A percentile compares a stretch with the other conserved stretches of the same genome.
phyloP scores from a whole-genome alignment of 23 tunicate genomes.

The Oikopleura albicans region DNA sequence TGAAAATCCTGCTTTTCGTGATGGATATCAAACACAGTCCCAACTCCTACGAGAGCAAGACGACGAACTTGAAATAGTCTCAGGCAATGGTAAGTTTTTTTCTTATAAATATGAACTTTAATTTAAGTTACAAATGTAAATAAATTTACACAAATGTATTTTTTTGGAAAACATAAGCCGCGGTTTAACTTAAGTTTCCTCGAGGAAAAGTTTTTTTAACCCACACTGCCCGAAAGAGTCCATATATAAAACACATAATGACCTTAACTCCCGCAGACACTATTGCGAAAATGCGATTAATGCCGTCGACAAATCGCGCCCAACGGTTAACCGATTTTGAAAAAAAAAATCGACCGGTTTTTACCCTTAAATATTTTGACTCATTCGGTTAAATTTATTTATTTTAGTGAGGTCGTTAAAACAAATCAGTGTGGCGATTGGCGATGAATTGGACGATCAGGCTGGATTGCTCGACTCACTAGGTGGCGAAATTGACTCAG shows the following conservation, averaged over 20 bases:
- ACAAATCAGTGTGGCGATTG: conserved; percentile 33
- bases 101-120: neutral
- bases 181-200: neutral
- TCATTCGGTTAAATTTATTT: too few relatives aligned
- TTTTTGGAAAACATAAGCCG: too few relatives aligned
- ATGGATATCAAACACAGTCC: neutral
- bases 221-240: neutral
- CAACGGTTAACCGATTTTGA: too few relatives aligned
- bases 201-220: neutral
- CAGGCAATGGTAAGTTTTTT: neutral
- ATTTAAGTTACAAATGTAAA: too few relatives aligned
- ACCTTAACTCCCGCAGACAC: too few relatives aligned
- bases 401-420: neutral
- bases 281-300: too few relatives aligned
- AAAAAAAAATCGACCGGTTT: too few relatives aligned
- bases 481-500: conserved; percentile 60
- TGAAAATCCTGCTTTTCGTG: neutral
- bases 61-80: neutral
- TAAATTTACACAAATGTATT: too few relatives aligned
- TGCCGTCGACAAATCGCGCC: too few relatives aligned
- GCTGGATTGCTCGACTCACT: conserved; percentile 41
- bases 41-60: neutral
- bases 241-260: too few relatives aligned
- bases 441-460: conserved; percentile 71
- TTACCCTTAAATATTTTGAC: too few relatives aligned